Evolutionary conservation across 2,797 vertebrate species (phyloP).

Genomic region (Gallinago solitaria): DNA sequence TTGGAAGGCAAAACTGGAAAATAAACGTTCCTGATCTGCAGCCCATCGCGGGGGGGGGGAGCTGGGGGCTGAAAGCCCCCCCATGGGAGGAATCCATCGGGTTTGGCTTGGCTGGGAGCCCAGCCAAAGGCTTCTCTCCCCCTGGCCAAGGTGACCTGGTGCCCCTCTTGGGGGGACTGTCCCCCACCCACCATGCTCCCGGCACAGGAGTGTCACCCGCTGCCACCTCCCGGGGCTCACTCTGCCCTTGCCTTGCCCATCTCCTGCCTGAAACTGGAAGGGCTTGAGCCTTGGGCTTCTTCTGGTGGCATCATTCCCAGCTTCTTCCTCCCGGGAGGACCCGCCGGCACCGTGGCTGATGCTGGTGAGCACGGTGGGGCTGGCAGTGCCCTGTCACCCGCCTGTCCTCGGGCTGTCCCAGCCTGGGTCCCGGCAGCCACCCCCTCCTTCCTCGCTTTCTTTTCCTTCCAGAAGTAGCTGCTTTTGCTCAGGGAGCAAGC

Average conservation of each 20-base stretch:
- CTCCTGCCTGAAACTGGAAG: background rate
- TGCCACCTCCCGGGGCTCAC: background rate
- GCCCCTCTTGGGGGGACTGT: background rate
- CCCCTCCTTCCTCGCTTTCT: background rate
- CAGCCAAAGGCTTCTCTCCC: background rate
- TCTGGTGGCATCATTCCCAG: background rate
- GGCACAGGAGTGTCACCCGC: background rate
- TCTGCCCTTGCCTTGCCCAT: background rate
- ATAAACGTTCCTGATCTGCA: accelerated
- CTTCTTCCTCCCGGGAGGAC: background rate
- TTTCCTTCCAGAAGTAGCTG: slow-evolving; percentile 61
- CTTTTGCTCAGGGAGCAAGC: slow-evolving; percentile 62
- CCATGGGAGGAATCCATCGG: background rate
- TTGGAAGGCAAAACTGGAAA: slow-evolving; percentile 48
- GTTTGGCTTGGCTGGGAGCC: background rate
- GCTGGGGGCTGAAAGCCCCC: background rate
- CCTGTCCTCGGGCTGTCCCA: background rate
- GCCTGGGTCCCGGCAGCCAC: accelerated
- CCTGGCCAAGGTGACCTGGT: background rate
- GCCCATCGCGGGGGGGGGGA: accelerated
- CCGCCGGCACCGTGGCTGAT: accelerated
- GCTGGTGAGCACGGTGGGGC: accelerated
- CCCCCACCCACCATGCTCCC: accelerated
- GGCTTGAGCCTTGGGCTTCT: background rate
- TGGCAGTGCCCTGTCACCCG: background rate